phyloP scores from a whole-genome alignment of 2,888 invertebrate genomes.

The Agrilus biguttatus region DNA sequence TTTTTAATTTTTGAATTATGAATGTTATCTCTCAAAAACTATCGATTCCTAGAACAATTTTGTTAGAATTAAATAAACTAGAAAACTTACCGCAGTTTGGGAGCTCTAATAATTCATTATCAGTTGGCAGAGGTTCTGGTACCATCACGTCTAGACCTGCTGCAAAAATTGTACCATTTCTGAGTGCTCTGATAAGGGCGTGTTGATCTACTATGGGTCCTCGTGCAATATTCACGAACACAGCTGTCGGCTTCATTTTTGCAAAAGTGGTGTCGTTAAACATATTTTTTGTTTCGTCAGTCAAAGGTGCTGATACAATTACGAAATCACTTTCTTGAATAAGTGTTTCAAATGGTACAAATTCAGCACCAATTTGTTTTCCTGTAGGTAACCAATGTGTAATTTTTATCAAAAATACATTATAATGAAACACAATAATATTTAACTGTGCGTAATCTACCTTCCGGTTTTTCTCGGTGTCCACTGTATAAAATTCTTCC shows the following conservation, averaged over 20 bases:
- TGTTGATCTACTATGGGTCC: constrained; percentile 71
- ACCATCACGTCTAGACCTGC: constrained; percentile 86
- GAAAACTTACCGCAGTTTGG: constrained; percentile 61
- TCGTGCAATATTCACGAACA: constrained; percentile 64
- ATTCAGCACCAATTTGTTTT: constrained; percentile 15
- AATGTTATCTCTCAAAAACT: too few species aligned
- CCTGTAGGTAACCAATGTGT: constrained; percentile 18
- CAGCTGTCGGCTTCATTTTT: constrained; percentile 63
- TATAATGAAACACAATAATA: too few species aligned
- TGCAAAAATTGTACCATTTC: constrained; percentile 58
- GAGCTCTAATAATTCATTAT: constrained; percentile 62
- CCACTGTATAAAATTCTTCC: constrained; percentile 61
- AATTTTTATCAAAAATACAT: too few species aligned
- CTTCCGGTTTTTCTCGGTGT: constrained; percentile 48
- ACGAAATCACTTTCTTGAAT: constrained; percentile 61
- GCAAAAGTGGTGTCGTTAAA: constrained; percentile 52
- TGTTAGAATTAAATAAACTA: too few species aligned
- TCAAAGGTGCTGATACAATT: constrained; percentile 53
- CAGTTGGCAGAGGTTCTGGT: constrained; percentile 76
- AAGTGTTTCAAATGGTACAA: constrained; percentile 48
- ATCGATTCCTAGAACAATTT: too few species aligned
- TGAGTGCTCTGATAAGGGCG: constrained; percentile 64
- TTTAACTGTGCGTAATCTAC: constrained; percentile 18
- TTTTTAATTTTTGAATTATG: too few species aligned
- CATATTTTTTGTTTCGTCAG: constrained; percentile 49